Evolutionary conservation across 2,113 vertebrate species (phyloP), one percentile per base, ranked within the genome.

Genomic region (Dasyornis broadbenti): DNA sequence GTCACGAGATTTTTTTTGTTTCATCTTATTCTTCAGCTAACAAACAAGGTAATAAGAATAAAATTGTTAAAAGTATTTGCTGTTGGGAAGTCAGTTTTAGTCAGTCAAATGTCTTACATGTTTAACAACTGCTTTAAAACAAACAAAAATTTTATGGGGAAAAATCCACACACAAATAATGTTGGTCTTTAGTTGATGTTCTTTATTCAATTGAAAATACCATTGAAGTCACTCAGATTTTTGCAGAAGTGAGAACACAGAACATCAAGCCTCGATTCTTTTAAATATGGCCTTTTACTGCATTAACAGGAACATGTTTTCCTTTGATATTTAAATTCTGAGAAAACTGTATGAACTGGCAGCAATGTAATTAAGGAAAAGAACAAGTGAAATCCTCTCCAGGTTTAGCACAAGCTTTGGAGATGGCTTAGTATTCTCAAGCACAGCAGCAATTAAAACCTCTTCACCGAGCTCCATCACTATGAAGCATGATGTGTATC

Each of bases 321-420:
- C 85, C 81, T 95, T 93, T 92, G 75, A 91, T 93, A 52, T 89
- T 91, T 82, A 82, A 70, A 26, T 87, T 82, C 88, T 82, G 57
- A 59, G 44, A 88, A 90, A 95, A 89, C 57, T 16, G 3, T 90
- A 85, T 90, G 82, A 91, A 72, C 60, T 82, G 52, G 47, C 65
- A 86, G 50, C 61, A 93, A 23, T 31, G 16, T 76, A 83, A 95
- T 91, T 90, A 94, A 78, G 61, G 60, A 35, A 50, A 71, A 92
- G 53, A 90, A 35, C 7, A n/a, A 72, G 15, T 42, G 39, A 79
- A 71, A 92, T 80, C 82, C 40, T 94, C 39, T 79, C 37, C 52
- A 84, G 52, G 16, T 57, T 94, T 77, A 70, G 60, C 56, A 82
- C 69, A 94, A 37, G 20, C 66, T 64, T 88, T 90, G 35, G 19